Conservation (phyloP, 2,888 invertebrate genomes). For the Lycophotia porphyrea region DNA sequence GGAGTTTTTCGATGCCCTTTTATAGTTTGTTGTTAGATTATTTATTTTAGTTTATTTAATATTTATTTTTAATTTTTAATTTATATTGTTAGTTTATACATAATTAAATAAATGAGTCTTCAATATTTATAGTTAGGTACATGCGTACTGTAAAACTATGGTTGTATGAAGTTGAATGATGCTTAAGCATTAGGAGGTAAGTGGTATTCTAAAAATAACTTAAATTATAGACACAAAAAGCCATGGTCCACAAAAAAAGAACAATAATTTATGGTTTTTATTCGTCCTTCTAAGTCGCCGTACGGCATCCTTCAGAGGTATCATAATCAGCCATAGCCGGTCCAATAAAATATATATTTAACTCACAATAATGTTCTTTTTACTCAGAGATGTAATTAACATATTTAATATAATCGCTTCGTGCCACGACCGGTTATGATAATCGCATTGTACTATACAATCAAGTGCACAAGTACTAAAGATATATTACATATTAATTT, state of each 20-base stretch:
- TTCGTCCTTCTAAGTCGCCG: slow-evolving; percentile 55
- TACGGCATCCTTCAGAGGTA: slow-evolving; percentile 57
- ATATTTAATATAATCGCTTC: slow-evolving; percentile 82
- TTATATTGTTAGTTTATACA: too few relatives aligned
- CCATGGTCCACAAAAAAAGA: not conserved
- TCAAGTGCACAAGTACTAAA: slow-evolving; percentile 66
- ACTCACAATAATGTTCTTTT: slow-evolving; percentile 78
- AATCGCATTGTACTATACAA: slow-evolving; percentile 75
- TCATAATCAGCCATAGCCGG: slow-evolving; percentile 60
- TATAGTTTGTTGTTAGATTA: too few relatives aligned
- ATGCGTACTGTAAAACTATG: not conserved
- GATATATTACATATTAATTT: slow-evolving; percentile 23
- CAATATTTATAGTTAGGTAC: not conserved
- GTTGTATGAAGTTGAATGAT: not conserved
- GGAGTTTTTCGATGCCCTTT: too few relatives aligned
- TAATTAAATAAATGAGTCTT: too few relatives aligned
- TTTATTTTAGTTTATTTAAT: too few relatives aligned
- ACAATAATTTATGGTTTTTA: slow-evolving; percentile 21
- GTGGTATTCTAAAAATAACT: slow-evolving; percentile 25
- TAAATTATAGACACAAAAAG: not conserved
- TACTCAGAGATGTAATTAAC: slow-evolving; percentile 77
- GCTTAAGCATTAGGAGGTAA: not conserved
- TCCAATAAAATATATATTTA: slow-evolving; percentile 79
- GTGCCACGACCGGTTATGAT: slow-evolving; percentile 81
- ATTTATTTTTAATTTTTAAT: too few relatives aligned